Base-by-base conservation (phyloP, 2,797 vertebrate species). In the Acestrorhynchus altus region DNA sequence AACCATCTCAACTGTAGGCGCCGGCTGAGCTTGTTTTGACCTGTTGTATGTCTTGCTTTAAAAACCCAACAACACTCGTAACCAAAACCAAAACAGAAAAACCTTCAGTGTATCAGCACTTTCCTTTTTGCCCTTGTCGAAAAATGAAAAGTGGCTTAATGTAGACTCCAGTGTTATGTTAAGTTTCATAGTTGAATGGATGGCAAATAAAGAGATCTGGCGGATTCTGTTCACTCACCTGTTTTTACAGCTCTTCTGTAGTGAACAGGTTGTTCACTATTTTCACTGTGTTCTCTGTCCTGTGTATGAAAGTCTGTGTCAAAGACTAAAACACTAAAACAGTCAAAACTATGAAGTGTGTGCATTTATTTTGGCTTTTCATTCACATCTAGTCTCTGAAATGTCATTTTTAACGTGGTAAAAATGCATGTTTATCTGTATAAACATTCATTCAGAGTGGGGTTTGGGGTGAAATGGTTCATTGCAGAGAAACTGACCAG, bases 301-400 rank as follows among this genome's bases (percentile, higher is more conserved):
- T 77, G 60, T 76, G 11, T 35, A 16, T 70, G 20, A 20, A 20
- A 22, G 24, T 57, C 18, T 26, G 26, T 44, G 16, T 64, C 52
- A 42, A 35, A 56, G 68, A 78, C 49, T 78, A 72, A 78, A 71
- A 56, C 47, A 44, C 75, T 68, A 59, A 76, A 68, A 39, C 42
- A 26, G n/a, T n/a, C 56, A 7, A 1, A 16, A 11, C 8, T 18
- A 8, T 44, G 12, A 35, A 6, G 51, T 61, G 56, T 61, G 56
- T 20, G 26, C n/a, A n/a, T n/a, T n/a, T n/a, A 7, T 31, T 26
- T 61, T n/a, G 42, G 22, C 39, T 77, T 22, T n/a, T 8, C 4
- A n/a, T 49, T 18, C 18, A 4, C n/a, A 16, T 49, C 15, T 35
- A 6, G 31, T 35, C 31, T 35, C n/a, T n/a, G n/a, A n/a, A n/a